Evolutionary conservation across 2,113 vertebrate species (phyloP), one percentile per base, ranked within the genome.

Genomic region (Trichechus manatus): DNA sequence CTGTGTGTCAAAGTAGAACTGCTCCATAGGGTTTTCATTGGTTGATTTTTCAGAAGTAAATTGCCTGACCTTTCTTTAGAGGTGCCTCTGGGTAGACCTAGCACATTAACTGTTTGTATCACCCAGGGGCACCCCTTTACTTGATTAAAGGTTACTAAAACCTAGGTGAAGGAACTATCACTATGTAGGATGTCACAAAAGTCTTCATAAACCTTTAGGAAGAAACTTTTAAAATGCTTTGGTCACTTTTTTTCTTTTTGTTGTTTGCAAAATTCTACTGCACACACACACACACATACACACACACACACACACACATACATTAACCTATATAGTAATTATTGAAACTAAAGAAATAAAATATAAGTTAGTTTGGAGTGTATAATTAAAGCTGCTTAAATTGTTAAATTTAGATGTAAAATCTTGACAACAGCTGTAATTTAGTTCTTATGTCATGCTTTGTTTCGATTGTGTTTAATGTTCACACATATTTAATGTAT

Each of bases 401-500:
- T 88, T 84, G 44, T 61, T 95, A 93, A 85, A 88, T 96, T 79
- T 93, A 82, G 80, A 31, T 23, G 11, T 50, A 39, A 1, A 89
- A 10, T 85, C 75, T 64, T 97, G 61, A 87, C 44, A 88, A 44
- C 44, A 36, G 39, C 23, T 96, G 10, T 66, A 84, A 2, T 87
- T 89, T 93, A 39, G 44, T 82, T 94, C 3, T 66, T 50, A 29
- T 68, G n/a, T 78, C 59, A 53, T 92, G 31, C 36, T 97, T 93
- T 84, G 78, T 93, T 96, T 96, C 90, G 19, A 89, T 84, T 81
- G 5, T 80, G 13, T 87, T 82, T 96, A 27, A 25, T 53, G 20
- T 90, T 97, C 85, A 79, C 31, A 84, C 36, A 63, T 96, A 95
- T 53, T 66, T 94, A 91, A 39, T 77, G 33, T 91, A 39, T 90